A percentile compares a stretch with the other conserved stretches of the same genome.
Evolutionary conservation across 2,888 invertebrate genomes (phyloP).

Genomic region (Trachelus iudaicus): DNA sequence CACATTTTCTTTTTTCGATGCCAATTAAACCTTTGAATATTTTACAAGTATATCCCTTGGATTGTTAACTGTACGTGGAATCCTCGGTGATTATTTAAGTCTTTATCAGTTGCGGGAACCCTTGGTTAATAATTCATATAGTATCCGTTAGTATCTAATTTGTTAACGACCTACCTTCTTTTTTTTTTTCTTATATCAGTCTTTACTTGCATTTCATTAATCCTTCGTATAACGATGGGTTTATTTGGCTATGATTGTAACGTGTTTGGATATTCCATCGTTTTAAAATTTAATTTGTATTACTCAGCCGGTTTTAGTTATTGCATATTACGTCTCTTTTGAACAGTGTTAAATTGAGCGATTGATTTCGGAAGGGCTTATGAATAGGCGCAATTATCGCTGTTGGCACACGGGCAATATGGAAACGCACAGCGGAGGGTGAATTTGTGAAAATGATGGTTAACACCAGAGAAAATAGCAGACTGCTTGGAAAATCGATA

Average conservation of each 20-base stretch:
- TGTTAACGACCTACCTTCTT: not conserved
- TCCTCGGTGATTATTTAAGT: not conserved
- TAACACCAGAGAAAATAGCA: constrained; percentile 33
- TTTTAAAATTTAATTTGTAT: not conserved
- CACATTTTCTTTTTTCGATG: not conserved
- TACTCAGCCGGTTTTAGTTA: not conserved
- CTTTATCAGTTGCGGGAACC: not conserved
- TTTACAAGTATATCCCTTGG: not conserved
- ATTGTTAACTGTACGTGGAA: not conserved
- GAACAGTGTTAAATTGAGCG: not conserved
- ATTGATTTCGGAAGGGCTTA: not conserved
- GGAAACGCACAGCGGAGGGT: constrained; percentile 3
- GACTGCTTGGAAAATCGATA: constrained; percentile 45
- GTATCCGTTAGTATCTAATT: no score
- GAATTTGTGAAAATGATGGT: constrained; percentile 33
- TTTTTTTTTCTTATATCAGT: not conserved
- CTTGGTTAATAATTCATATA: no score
- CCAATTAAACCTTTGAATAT: not conserved
- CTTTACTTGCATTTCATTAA: not conserved
- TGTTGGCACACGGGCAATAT: not conserved
- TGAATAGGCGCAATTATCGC: not conserved
- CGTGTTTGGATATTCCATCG: not conserved
- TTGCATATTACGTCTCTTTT: not conserved
- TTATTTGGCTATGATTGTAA: not conserved
- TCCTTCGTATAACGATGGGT: not conserved